These are phyloP conservation scores for Labrus mixtus DNA, from an alignment of 2,113 vertebrate genomes.

Conservation along the genomic window DNA sequence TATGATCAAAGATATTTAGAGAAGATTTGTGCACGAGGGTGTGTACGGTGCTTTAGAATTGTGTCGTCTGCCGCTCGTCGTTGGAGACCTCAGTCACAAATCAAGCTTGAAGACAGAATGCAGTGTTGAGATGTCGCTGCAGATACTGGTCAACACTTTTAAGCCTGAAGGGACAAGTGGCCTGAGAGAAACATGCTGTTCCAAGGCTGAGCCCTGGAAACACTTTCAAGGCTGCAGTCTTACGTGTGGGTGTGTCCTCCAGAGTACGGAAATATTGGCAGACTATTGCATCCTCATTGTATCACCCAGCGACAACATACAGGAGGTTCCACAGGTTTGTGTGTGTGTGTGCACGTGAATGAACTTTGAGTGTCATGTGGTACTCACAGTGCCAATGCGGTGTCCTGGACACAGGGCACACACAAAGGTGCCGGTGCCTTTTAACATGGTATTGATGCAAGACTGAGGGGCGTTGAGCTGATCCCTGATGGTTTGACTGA, in stretches of 20 bases:
- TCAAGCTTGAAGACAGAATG: constrained; percentile 10
- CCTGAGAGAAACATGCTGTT: constrained; percentile 67
- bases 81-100: constrained; percentile 1
- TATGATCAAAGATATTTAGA: not conserved
- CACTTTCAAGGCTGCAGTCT: constrained; percentile 42
- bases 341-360: constrained; percentile 18
- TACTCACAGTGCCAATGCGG: constrained; percentile 89
- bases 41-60: not conserved
- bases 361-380: not conserved
- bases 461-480: constrained; percentile 86
- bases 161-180: constrained; percentile 72
- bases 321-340: constrained; percentile 17
- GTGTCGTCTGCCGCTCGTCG: constrained; percentile 2
- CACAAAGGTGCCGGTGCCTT: constrained; percentile 78
- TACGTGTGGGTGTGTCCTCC: constrained; percentile 34
- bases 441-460: constrained; percentile 78
- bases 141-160: constrained; percentile 41
- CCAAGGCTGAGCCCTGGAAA: constrained; percentile 38
- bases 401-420: constrained; percentile 89
- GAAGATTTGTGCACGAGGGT: not conserved
- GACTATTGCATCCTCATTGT: constrained; percentile 75
- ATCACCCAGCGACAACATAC: constrained; percentile 63
- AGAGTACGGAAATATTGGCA: constrained; percentile 54
- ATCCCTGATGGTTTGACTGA: constrained; percentile 88
- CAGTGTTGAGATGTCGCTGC: constrained; percentile 23